phyloP scores from a whole-genome alignment of 2,797 vertebrate species.

The Chiloscyllium punctatum region DNA sequence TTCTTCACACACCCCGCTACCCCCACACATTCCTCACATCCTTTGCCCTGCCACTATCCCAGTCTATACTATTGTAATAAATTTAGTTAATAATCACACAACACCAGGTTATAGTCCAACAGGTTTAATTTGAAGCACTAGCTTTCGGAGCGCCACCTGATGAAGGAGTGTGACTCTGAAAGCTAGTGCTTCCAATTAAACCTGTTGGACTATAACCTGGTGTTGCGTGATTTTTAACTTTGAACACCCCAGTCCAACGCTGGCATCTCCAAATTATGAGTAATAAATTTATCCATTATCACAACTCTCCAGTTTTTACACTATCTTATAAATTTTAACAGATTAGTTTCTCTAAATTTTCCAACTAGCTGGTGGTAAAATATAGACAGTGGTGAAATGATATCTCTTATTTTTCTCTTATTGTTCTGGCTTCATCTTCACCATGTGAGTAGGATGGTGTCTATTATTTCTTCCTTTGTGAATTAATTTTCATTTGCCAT shows the following conservation, averaged over 20 bases:
- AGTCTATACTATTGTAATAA: neutral
- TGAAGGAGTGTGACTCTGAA: too few relatives aligned
- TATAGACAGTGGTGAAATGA: neutral
- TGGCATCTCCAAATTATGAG: too few relatives aligned
- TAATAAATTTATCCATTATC: neutral
- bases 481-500: constrained; percentile 17
- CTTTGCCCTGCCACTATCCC: neutral
- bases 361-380: neutral
- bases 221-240: too few relatives aligned
- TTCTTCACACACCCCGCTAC: too few relatives aligned
- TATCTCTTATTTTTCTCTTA: neutral
- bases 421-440: neutral
- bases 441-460: neutral
- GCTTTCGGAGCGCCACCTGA: too few relatives aligned
- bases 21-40: too few relatives aligned
- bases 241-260: too few relatives aligned
- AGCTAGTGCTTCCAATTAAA: too few relatives aligned
- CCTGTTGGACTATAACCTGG: too few relatives aligned
- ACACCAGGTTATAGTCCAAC: too few relatives aligned
- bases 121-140: too few relatives aligned
- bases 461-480: neutral
- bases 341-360: neutral
- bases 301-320: neutral
- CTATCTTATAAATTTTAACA: neutral
- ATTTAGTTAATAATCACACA: neutral